These are phyloP conservation scores for Epizoanthus illoricatus DNA, from an alignment of 92 coral and sea anemone genomes.

Conservation along the genomic window DNA sequence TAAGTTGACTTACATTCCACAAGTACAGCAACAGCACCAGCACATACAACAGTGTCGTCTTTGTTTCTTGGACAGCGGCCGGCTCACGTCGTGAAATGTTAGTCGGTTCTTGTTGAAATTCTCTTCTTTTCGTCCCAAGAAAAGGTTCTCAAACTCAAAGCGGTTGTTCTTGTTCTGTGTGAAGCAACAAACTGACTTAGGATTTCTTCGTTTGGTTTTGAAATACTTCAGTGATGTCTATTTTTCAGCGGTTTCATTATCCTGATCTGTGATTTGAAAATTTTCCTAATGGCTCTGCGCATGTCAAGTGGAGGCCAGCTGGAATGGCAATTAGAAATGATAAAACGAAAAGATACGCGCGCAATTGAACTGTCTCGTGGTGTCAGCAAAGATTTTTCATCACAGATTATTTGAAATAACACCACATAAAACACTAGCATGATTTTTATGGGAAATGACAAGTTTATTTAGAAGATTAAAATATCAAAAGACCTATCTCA, in stretches of 20 bases:
- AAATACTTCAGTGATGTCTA: constrained; percentile 3
- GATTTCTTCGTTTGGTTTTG: background rate
- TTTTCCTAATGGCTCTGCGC: constrained; percentile 34
- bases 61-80: constrained; percentile 56
- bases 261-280: constrained; percentile 26
- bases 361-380: background rate
- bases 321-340: background rate
- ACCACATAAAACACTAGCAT: background rate
- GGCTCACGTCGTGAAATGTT: constrained; percentile 42
- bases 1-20: constrained; percentile 44
- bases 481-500: no score
- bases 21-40: constrained; percentile 83
- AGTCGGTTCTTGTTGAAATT: constrained; percentile 19
- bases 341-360: background rate
- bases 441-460: no score
- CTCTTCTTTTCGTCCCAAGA: constrained; percentile 39
- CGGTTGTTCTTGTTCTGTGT: constrained; percentile 38
- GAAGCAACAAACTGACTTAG: constrained; percentile 13
- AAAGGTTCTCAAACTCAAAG: constrained; percentile 36
- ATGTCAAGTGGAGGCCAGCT: constrained; percentile 17
- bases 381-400: background rate
- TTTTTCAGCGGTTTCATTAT: constrained; percentile 14
- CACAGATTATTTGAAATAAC: background rate
- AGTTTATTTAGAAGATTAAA: no score
- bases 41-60: constrained; percentile 76